Evolutionary conservation across 2,888 invertebrate species (phyloP), one percentile per base, ranked within the genome.

Genomic region (Diplazon laetatorius): DNA sequence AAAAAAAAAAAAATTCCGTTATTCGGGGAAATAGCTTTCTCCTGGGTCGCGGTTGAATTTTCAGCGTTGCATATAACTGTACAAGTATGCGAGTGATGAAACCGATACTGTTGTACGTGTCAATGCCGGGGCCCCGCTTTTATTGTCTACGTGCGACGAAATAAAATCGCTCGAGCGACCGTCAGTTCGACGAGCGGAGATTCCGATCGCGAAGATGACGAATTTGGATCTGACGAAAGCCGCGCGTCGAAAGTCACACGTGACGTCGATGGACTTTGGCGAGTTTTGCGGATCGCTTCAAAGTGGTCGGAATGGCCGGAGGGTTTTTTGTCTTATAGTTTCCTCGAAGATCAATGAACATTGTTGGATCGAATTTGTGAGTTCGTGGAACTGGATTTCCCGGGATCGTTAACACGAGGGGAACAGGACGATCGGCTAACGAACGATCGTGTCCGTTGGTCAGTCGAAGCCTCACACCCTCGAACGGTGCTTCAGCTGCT

Each of bases 321-420:
- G 66, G 68, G 57, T 20, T 72, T 69, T 52, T 50, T 63, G 42
- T 30, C 6, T 30, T 30, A 30, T 30, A 30, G 30, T 52, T 63
- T 76, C 76, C 72, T 55, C 68, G 48, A 46, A 79, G 75, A 79
- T 79, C 79, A 79, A 79, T 79, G 72, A 68, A 59, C 72, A n/a
- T 76, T 79, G 69, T 44, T 68, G 42, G 50, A 75, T 75, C 22
- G 69, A 60, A 74, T 76, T n/a, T 50, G 60, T 57, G 30, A n/a
- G 50, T 22, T 20, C 42, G n/a, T 20, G 74, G 71, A 75, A 72
- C 55, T 55, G 68, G 66, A 78, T 75, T 75, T 55, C n/a, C 48
- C 62, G 71, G 62, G 68, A 72, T 71, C 78, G 71, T 75, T 52
- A 70, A 35, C 25, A 46, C 18, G 70, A 76, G 65, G 37, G 42